Evolutionary conservation across 1,140 invertebrate species (phyloP).

Genomic region (Bombus vancouverensis): DNA sequence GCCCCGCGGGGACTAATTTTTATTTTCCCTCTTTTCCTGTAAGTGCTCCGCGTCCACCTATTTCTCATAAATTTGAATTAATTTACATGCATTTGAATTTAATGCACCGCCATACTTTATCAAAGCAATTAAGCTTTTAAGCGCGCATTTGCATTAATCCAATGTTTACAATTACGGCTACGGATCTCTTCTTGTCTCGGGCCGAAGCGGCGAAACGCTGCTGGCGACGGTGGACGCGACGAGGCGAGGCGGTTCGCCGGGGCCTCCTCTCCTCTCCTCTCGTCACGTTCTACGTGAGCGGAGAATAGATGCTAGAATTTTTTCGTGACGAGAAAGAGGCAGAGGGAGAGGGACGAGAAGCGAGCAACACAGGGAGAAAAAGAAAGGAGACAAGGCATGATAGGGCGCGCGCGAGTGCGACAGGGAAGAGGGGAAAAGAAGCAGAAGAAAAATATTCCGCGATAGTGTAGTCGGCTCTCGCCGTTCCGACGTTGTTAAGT

Average conservation of each 20-base stretch:
- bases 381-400: not conserved
- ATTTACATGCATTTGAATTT: constrained; percentile 84
- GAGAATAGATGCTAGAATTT: constrained; percentile 39
- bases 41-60: constrained; percentile 82
- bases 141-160: constrained; percentile 83
- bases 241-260: not conserved
- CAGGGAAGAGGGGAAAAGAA: not conserved
- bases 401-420: not conserved
- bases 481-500: constrained; percentile 48
- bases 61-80: constrained; percentile 84
- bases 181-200: constrained; percentile 50
- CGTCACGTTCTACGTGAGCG: constrained; percentile 32
- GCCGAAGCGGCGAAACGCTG: not conserved
- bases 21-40: constrained; percentile 80
- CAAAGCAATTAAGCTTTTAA: constrained; percentile 84
- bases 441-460: constrained; percentile 41
- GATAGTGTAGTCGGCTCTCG: constrained; percentile 39
- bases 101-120: constrained; percentile 82
- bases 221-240: not conserved
- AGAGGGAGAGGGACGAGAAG: not conserved
- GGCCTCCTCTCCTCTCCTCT: not conserved
- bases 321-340: not conserved
- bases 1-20: constrained; percentile 82
- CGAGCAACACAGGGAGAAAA: constrained; percentile 3
- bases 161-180: constrained; percentile 83